These are phyloP conservation scores for Orientallactaga sibirica DNA, from an alignment of 2,797 vertebrate genomes.

Conservation along the genomic window DNA sequence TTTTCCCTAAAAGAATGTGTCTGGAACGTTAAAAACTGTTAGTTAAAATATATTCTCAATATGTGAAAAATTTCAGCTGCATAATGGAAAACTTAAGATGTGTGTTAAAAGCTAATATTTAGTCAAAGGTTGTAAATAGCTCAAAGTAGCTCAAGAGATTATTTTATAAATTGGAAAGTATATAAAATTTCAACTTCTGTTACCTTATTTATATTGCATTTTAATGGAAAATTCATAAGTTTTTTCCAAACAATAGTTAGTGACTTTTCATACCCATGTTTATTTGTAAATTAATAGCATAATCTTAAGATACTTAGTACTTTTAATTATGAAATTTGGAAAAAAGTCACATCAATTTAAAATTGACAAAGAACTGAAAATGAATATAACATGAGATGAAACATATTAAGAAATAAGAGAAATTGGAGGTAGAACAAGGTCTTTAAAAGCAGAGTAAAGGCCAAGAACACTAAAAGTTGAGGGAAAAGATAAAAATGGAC, in stretches of 20 bases:
- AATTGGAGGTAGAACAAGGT: constrained; percentile 49
- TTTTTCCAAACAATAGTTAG: not conserved
- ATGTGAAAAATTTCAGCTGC: constrained; percentile 38
- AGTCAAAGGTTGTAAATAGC: constrained; percentile 1
- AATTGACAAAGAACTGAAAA: constrained; percentile 43
- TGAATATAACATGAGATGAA: constrained; percentile 33
- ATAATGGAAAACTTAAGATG: constrained; percentile 7
- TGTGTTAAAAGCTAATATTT: constrained; percentile 53
- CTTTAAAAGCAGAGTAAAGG: constrained; percentile 53
- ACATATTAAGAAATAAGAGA: constrained; percentile 16
- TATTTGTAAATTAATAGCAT: not conserved
- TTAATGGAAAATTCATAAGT: constrained; percentile 44
- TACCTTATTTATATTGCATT: constrained; percentile 23
- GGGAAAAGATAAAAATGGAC: constrained; percentile 45
- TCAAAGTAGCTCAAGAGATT: constrained; percentile 41
- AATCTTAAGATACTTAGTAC: constrained; percentile 10
- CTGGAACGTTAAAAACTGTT: constrained; percentile 7
- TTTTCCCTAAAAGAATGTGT: constrained; percentile 42
- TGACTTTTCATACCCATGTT: constrained; percentile 43
- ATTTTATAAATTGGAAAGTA: constrained; percentile 51
- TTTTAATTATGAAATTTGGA: constrained; percentile 46
- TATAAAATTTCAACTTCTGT: constrained; percentile 44
- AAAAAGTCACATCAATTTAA: constrained; percentile 43
- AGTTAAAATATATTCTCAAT: constrained; percentile 40
- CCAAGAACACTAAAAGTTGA: constrained; percentile 52